Evolutionary conservation across 2,113 vertebrate genomes (phyloP).

Genomic region (Panthera uncia): DNA sequence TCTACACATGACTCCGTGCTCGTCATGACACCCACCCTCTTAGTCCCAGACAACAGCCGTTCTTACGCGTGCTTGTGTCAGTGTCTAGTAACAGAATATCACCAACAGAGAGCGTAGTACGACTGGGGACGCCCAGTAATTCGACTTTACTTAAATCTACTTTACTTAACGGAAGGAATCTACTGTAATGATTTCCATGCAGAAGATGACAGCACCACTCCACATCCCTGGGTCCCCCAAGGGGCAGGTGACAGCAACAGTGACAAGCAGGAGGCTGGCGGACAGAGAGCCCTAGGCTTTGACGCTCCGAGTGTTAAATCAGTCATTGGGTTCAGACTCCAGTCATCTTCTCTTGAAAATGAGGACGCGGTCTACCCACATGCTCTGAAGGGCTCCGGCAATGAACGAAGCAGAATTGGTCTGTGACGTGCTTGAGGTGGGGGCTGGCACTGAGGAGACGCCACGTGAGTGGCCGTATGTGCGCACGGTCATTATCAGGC

Average conservation of each 20-base stretch:
- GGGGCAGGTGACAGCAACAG: not conserved
- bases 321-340: not conserved
- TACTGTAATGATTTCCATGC: accelerated
- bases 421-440: accelerated
- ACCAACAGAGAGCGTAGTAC: accelerated
- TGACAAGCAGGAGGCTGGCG: not conserved
- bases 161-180: too few relatives aligned
- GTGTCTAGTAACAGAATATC: accelerated
- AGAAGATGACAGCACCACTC: accelerated
- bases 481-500: not conserved
- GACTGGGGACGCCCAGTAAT: accelerated
- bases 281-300: not conserved
- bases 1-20: accelerated
- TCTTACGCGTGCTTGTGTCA: accelerated
- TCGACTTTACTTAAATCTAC: too few relatives aligned
- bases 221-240: not conserved
- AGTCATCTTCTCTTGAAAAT: not conserved
- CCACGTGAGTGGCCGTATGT: accelerated
- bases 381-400: not conserved
- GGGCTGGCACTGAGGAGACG: accelerated
- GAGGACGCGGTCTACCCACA: accelerated
- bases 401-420: accelerated
- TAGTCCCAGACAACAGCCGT: accelerated
- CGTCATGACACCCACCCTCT: accelerated
- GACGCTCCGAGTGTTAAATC: accelerated